Evolutionary conservation across 2,888 invertebrate species (phyloP).

Genomic region (Antitype chi): DNA sequence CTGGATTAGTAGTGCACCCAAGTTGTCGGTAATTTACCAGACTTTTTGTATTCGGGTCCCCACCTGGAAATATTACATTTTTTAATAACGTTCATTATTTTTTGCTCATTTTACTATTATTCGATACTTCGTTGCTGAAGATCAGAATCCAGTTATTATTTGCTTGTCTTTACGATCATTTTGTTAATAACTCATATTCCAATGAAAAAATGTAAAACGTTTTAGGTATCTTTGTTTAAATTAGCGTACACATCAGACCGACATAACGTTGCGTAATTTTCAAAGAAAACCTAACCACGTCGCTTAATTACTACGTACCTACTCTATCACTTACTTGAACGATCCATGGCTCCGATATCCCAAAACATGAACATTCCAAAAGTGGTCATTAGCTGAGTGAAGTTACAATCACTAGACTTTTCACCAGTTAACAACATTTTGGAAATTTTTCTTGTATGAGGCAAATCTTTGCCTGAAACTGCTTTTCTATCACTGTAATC

Average conservation of each 20-base stretch:
- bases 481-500: constrained; percentile 22
- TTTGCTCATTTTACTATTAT: neutral
- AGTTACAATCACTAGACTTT: constrained; percentile 12
- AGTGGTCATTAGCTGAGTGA: constrained; percentile 23
- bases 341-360: constrained; percentile 24
- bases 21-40: constrained; percentile 12
- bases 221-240: too few species aligned
- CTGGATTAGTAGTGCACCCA: too few species aligned
- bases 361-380: constrained; percentile 33
- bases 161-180: neutral
- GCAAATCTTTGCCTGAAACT: constrained; percentile 11
- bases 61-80: constrained; percentile 15
- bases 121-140: neutral
- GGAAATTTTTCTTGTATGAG: neutral
- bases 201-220: too few species aligned
- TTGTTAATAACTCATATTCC: neutral
- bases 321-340: constrained; percentile 18
- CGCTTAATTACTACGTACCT: too few species aligned
- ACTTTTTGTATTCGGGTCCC: constrained; percentile 21
- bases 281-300: too few species aligned
- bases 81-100: too few species aligned
- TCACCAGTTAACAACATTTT: neutral
- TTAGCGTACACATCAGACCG: too few species aligned
- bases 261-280: too few species aligned
- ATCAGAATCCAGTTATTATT: neutral